phyloP scores from a whole-genome alignment of 2,797 vertebrate species.

The Liasis olivaceus region DNA sequence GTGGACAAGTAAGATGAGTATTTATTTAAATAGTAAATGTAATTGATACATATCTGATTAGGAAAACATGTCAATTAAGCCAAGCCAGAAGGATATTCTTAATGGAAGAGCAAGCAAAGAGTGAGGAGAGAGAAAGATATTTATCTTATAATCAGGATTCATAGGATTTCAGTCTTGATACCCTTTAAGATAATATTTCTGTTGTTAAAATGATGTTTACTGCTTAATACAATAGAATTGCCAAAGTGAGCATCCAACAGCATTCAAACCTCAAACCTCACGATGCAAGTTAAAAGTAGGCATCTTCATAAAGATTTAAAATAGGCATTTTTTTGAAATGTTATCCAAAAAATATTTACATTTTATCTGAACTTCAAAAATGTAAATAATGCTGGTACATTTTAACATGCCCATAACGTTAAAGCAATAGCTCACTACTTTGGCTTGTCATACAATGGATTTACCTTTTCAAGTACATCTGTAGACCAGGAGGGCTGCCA shows the following conservation, averaged over 20 bases:
- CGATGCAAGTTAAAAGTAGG: background rate
- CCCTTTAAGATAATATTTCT: background rate
- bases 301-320: background rate
- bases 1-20: conserved; percentile 81
- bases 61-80: background rate
- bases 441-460: background rate
- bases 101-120: background rate
- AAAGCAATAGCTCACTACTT: background rate
- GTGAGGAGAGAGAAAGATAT: background rate
- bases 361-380: background rate
- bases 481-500: background rate
- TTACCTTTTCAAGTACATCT: background rate
- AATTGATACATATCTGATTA: background rate
- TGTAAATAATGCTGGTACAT: background rate
- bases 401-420: background rate
- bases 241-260: background rate
- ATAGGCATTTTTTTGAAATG: background rate
- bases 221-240: background rate
- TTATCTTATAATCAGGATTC: no score
- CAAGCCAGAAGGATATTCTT: background rate
- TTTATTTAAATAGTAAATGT: conserved; percentile 21
- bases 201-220: background rate
- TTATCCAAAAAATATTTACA: no score
- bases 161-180: background rate
- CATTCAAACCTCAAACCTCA: background rate